Conservation (phyloP, 2,113 vertebrate genomes). For the Tichodroma muraria region DNA sequence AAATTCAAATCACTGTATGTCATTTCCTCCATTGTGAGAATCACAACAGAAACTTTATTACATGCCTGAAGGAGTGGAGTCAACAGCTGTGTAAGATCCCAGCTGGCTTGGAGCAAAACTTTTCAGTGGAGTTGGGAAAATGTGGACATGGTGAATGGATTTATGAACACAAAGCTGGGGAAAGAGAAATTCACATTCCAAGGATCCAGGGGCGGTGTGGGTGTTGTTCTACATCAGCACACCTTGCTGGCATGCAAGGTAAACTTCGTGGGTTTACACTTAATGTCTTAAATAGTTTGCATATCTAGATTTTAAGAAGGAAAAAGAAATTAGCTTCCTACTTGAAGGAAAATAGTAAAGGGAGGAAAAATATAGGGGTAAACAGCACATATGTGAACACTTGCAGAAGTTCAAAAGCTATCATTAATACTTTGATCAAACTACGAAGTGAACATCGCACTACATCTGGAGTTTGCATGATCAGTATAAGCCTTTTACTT, state of each 20-base stretch:
- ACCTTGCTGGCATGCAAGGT: not conserved
- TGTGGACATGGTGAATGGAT: not conserved
- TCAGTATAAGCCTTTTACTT: not conserved
- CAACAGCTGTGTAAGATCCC: not conserved
- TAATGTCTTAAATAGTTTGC: not conserved
- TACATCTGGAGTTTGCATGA: not conserved
- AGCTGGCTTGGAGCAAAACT: not conserved
- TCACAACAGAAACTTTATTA: not conserved
- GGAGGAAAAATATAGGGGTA: not conserved
- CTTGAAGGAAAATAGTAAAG: not conserved
- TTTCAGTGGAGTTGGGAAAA: not conserved
- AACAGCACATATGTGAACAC: not conserved
- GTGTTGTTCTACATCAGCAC: not conserved
- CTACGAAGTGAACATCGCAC: not conserved
- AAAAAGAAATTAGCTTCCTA: not conserved
- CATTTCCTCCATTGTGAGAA: not conserved
- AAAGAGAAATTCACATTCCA: not conserved
- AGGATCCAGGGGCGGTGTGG: rapidly evolving
- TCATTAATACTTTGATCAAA: not conserved
- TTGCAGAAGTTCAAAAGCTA: not conserved
- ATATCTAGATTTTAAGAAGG: not conserved
- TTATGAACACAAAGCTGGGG: not conserved
- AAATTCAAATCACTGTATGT: not conserved
- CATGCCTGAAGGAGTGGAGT: not conserved
- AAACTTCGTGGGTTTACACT: not conserved